Base-by-base conservation (phyloP, 2,888 invertebrate species). In the Philaethria dido region DNA sequence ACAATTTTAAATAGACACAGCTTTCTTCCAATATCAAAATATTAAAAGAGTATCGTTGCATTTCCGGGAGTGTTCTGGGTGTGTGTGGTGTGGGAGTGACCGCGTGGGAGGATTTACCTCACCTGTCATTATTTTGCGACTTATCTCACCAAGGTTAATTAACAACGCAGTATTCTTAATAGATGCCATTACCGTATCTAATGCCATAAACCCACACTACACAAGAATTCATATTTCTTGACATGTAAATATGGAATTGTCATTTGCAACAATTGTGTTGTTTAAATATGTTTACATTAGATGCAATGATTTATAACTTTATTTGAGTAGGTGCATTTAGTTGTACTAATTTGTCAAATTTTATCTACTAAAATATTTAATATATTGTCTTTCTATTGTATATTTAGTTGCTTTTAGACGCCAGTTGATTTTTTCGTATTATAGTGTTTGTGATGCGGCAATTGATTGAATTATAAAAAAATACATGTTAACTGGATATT, bases 61-160 rank as follows among this genome's bases (percentile, higher is more conserved):
- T 25, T 71, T 74, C 74, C 74, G 64, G 61, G 66, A 64, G 64
- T 64, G 55, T 22, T 2, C n/a, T n/a, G n/a, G n/a, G 25, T 13
- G 22, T 20, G 18, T 45, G 55, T 3, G 36, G 57, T 57, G 57
- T 36, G 20, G 73, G 70, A 74, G 62, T 72, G 73, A 69, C 61
- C 71, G 74, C 66, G 77, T 75, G 71, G 78, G 78, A 42, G 69
- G 72, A 73, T 75, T 78, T 77, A 76, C 75, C 71, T 71, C 66
- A 73, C 60, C 42, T 61, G 22, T 66, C 29, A 71, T 67, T 57
- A 65, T 62, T 63, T 55, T 68, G 44, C 63, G 59, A 69, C 66
- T 69, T 68, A 72, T 65, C 65, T 65, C 63, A 44, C 22, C 66
- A 61, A 64, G 66, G 63, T 29, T 59, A 44, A 39, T 50, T 39